A percentile compares a stretch with the other conserved stretches of the same genome.
phyloP scores from a whole-genome alignment of 1,140 invertebrate species.

The Drosophila rufa region DNA sequence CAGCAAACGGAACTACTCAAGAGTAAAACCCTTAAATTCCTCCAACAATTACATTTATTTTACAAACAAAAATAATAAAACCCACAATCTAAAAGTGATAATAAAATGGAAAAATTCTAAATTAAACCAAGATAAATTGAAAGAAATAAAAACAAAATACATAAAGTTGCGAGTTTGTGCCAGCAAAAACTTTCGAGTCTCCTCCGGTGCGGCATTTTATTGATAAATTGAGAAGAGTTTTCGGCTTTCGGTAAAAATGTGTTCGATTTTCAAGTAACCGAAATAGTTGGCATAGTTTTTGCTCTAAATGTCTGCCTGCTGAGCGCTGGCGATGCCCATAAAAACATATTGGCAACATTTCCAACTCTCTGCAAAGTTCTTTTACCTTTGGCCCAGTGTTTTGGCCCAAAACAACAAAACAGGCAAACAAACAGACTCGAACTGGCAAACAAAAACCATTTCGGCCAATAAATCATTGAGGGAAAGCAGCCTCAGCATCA shows the following conservation, averaged over 20 bases:
- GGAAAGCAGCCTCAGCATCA: conserved; percentile 16
- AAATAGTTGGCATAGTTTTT: conserved; percentile 52
- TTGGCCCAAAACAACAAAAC: conserved; percentile 30
- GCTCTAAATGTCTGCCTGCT: conserved; percentile 17
- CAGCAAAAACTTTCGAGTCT: neutral
- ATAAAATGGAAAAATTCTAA: neutral
- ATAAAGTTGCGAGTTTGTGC: neutral
- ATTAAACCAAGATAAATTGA: neutral
- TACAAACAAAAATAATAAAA: neutral
- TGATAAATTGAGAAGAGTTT: conserved; percentile 26
- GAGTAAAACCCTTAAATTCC: neutral
- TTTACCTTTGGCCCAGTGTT: conserved; percentile 76
- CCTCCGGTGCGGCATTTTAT: conserved; percentile 6
- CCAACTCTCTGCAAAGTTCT: conserved; percentile 67
- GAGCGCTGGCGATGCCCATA: conserved; percentile 14
- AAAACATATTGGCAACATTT: conserved; percentile 73
- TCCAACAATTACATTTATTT: neutral
- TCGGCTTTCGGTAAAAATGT: conserved; percentile 7
- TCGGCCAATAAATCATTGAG: conserved; percentile 66
- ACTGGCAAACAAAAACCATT: conserved; percentile 60
- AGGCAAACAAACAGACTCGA: conserved; percentile 45
- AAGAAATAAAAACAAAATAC: neutral
- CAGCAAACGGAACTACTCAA: neutral
- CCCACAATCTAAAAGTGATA: neutral
- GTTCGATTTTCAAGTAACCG: conserved; percentile 37